Base-by-base conservation (phyloP, 2,113 vertebrate species). In the Chlamydotis undulata region DNA sequence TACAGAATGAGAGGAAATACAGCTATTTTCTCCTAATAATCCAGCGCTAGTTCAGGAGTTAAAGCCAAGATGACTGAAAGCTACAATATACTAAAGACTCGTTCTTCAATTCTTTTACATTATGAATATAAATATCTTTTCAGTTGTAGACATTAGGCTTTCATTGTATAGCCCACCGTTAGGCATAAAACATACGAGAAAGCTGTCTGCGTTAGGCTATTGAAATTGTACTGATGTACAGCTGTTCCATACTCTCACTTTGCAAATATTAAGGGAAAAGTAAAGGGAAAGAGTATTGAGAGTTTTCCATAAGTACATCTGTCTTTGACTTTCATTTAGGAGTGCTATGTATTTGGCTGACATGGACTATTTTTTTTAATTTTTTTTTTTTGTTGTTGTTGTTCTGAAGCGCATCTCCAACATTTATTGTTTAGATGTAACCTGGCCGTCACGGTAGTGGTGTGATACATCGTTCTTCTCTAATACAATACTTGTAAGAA, bases 101-200 rank as follows among this genome's bases (percentile, higher is more conserved):
- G 14, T 93, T 94, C 87, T 86, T 43, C 53, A 33, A 31, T 63
- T 95, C 47, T 90, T 87, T 76, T 85, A 28, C 60, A 14, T 86
- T 87, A 92, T 94, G 87, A 88, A 81, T 82, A 85, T 74, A 94
- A 96, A 94, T 90, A 64, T 74, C 68, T 95, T 86, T 55, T 95
- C 68, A 55, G 76, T 45, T 78, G 23, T 9, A 87, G 89, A 35
- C 39, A 60, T 89, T 73, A 84, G 82, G 22, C 65, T 95, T 89
- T 71, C 84, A 75, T 73, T 89, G 87, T 82, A 35, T 69, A 76
- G 73, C 43, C 39, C 45, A n/a, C 39, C 56, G 33, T 90, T 95
- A 88, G 69, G 90, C 70, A 90, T 79, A 74, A 96, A 93, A 23
- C 87, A 56, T 24, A 28, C 0, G 9, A 90, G 82, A 68, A 77